These are phyloP conservation scores for Ctenopoma multispine DNA, from an alignment of 2,797 vertebrate species.

Conservation along the genomic window DNA sequence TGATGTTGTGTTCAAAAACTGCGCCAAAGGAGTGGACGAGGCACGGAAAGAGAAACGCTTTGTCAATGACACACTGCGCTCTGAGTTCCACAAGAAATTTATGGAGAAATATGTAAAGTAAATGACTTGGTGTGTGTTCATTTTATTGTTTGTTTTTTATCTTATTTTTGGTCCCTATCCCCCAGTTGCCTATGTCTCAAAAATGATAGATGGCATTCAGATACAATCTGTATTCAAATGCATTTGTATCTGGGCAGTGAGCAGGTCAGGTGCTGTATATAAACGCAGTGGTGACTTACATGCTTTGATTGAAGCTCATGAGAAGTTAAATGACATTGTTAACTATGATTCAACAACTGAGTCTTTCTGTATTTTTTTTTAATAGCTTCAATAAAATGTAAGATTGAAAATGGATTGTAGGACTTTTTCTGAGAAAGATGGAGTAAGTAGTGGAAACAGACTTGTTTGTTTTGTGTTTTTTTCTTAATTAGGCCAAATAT, in stretches of 20 bases:
- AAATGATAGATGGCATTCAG: constrained; percentile 18
- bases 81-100: constrained; percentile 99
- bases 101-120: constrained; percentile 99
- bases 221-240: constrained; percentile 25
- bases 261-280: constrained; percentile 51
- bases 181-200: constrained; percentile 1
- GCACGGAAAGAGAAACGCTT: constrained; percentile 97
- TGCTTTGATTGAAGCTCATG: constrained; percentile 40
- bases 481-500: too few relatives aligned
- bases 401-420: neutral
- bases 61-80: constrained; percentile 95
- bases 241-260: constrained; percentile 38
- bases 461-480: too few relatives aligned
- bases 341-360: constrained; percentile 21
- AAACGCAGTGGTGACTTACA: constrained; percentile 32
- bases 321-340: constrained; percentile 19
- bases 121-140: constrained; percentile 33
- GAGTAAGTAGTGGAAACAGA: too few relatives aligned
- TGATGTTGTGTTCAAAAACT: constrained; percentile 97
- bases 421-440: neutral
- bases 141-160: constrained; percentile 19
- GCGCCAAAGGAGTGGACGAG: constrained; percentile 97
- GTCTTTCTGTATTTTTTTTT: constrained; percentile 22
- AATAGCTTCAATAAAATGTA: constrained; percentile 58
- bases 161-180: constrained; percentile 9